Base-by-base conservation (phyloP, 2,888 invertebrate genomes). In the Lasioglossum marginatum region DNA sequence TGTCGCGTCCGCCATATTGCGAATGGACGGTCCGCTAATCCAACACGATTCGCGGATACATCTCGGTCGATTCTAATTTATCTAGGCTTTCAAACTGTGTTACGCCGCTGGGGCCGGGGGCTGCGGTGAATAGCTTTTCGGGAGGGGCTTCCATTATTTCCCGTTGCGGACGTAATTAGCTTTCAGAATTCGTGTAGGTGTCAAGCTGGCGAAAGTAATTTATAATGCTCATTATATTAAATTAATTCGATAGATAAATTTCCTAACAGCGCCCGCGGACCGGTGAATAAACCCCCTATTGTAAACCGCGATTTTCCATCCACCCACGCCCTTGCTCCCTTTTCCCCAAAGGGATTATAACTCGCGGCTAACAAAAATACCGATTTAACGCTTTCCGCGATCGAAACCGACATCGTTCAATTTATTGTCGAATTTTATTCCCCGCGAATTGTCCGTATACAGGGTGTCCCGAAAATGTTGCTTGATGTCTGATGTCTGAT, bases 61-160 rank as follows among this genome's bases (percentile, higher is more conserved):
- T 70, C 76, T 77, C 71, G 72, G 63, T 88, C 82, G 79, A 88
- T 90, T 82, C 73, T 66, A 83, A 89, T 89, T 86, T 88, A 86
- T 88, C 82, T 74, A 76, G 45, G 43, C 57, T 77, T 77, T 77
- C 52, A 45, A 40, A 27, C 31, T 1, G 34, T 45, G 52, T 70
- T 48, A 74, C 40, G 14, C 43, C 48, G 63, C 16, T 27, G 71
- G 43, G 43, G 23, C 0, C 8, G 8, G 6, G 63, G 23, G 68
- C 16, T 16, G n/a, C 19, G n/a, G 45, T 73, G 73, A 77, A 74
- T 74, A 60, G 79, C 74, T 76, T 60, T 77, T 66, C 57, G 66
- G 37, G 37, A 40, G 34, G 68, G 48, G 68, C 60, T 63, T 23
- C 66, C 75, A 60, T 79, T 81, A 86, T 76, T 82, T 37, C 73